Base-by-base conservation (phyloP, 1,140 invertebrate genomes). In the Drosophila virilis region DNA sequence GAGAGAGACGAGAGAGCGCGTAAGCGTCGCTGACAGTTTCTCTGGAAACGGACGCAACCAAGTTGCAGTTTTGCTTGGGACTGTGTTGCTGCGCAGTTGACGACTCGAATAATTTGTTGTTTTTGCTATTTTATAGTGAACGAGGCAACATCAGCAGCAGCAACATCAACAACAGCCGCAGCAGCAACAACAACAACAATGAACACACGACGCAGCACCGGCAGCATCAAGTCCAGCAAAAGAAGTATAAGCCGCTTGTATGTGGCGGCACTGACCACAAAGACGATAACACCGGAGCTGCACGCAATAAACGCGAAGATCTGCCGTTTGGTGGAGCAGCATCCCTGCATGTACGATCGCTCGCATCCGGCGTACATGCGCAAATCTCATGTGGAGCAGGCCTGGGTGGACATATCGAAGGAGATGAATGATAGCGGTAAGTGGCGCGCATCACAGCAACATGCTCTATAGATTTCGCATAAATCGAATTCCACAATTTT, bases 341-440 rank as follows among this genome's bases (percentile, higher is more conserved):
- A 86, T 72, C 78, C 90, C 1, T 91, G 86, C 43, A 78, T 91
- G 45, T 91, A 89, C 40, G 91, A 91, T 66, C 83, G 90, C n/a
- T 77, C 77, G 5, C 64, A 82, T 70, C 42, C 55, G 1, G 35
- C 74, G 17, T 91, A 89, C 61, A 59, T 75, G 64, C 74, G 78
- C 9, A 91, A 91, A 37, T 77, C 83, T 2, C 55, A 65, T 10
- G 75, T 91, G 12, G 85, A 74, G 13, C 64, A 62, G 35, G 90
- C 81, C 15, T 91, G 90, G 90, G 66, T 74, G 8, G 59, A 79
- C 7, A 91, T 91, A 40, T 61, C 86, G 7, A 77, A 67, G 12
- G 37, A 82, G 37, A 75, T 83, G 74, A 51, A 78, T 6, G 85
- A 81, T 54, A 65, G 52, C 15, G 70, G 90, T 91, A 67, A 77